These are phyloP conservation scores for Amphipoea lucens DNA, from an alignment of 2,888 invertebrate species.

Conservation along the genomic window DNA sequence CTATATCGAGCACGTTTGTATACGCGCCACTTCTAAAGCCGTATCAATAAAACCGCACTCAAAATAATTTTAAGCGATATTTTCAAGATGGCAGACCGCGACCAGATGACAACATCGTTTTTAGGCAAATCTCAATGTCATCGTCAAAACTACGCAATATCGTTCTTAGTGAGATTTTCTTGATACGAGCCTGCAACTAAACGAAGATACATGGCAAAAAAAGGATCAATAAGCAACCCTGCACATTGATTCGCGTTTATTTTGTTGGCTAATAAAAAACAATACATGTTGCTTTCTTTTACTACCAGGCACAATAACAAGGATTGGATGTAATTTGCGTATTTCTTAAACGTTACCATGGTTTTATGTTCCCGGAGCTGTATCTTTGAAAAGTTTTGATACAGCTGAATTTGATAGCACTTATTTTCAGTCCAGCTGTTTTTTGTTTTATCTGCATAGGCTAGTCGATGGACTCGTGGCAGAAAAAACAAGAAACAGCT, in stretches of 20 bases:
- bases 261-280: neutral
- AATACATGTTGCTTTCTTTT: slow-evolving; percentile 5
- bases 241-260: slow-evolving; percentile 5
- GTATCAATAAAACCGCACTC: slow-evolving; percentile 16
- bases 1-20: slow-evolving; percentile 6
- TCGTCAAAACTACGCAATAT: neutral
- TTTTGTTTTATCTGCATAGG: slow-evolving; percentile 3
- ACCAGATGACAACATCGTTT: neutral
- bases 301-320: neutral
- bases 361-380: neutral
- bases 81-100: neutral
- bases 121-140: neutral
- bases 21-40: neutral
- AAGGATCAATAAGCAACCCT: neutral
- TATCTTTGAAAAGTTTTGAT: neutral
- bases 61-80: neutral
- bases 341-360: neutral
- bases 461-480: neutral
- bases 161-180: neutral
- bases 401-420: neutral
- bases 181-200: slow-evolving; percentile 11
- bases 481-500: neutral
- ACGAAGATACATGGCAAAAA: slow-evolving; percentile 4
- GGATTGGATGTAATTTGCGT: neutral
- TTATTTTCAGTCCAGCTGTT: neutral